Conservation (phyloP, 2,797 vertebrate species). For the Peromyscus nudipes region DNA sequence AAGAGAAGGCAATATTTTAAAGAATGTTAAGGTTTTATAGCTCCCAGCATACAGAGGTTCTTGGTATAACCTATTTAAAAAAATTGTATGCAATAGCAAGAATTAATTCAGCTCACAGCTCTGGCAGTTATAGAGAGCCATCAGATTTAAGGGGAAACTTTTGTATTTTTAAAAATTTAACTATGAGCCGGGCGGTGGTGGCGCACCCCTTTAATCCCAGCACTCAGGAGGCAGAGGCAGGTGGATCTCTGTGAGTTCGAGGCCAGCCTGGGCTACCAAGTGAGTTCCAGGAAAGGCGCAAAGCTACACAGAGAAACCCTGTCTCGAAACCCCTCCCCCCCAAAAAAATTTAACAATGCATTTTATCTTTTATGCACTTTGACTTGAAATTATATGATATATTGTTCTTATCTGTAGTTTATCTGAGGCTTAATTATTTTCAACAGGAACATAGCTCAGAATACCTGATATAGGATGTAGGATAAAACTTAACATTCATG, state of each 20-base stretch:
- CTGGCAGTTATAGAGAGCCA: neutral
- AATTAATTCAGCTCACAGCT: conserved; percentile 20
- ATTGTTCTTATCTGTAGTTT: neutral
- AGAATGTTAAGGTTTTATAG: neutral
- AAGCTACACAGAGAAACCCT: too few relatives aligned
- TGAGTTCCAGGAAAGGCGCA: too few relatives aligned
- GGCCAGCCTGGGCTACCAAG: too few relatives aligned
- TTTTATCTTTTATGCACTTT: neutral
- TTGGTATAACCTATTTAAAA: neutral
- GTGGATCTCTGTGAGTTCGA: too few relatives aligned
- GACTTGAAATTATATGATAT: neutral
- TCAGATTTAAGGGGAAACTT: neutral
- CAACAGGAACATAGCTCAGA: neutral
- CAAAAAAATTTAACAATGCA: neutral
- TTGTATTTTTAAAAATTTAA: neutral
- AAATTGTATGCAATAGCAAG: neutral
- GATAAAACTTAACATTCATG: neutral
- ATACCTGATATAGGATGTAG: too few relatives aligned
- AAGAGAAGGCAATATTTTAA: conserved; percentile 20
- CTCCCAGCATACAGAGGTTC: neutral
- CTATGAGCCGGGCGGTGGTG: too few relatives aligned
- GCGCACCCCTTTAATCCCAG: too few relatives aligned
- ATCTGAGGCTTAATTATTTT: neutral
- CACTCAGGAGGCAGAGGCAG: too few relatives aligned
- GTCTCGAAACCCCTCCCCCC: too few relatives aligned